Conservation (phyloP, 2,888 invertebrate genomes). For the Rhogogaster chlorosoma region DNA sequence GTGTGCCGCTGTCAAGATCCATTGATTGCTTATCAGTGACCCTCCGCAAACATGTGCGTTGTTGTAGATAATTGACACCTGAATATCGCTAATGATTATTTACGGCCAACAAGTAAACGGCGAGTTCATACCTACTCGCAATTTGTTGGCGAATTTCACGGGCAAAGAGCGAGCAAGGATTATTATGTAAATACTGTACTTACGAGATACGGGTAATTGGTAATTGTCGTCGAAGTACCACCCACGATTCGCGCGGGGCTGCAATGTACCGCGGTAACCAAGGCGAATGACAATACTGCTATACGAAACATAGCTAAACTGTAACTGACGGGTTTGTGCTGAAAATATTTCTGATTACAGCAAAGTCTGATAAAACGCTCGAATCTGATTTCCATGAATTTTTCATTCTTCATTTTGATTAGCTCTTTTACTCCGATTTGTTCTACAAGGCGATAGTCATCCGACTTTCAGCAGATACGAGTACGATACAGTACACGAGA, state of each 20-base stretch:
- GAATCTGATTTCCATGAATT: not conserved
- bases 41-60: slow-evolving; percentile 62
- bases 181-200: not conserved
- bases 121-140: not conserved
- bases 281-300: slow-evolving; percentile 5
- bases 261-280: slow-evolving; percentile 21
- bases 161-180: not conserved
- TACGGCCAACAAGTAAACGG: not conserved
- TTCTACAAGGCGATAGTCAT: not conserved
- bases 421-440: not conserved
- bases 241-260: slow-evolving; percentile 67
- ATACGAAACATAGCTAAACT: slow-evolving; percentile 26
- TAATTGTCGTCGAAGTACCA: slow-evolving; percentile 66
- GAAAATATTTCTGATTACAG: not conserved
- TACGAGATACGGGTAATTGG: slow-evolving; percentile 65
- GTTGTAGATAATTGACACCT: slow-evolving; percentile 64
- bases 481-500: too few species aligned
- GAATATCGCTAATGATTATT: slow-evolving; percentile 45
- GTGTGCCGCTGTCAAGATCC: slow-evolving; percentile 63
- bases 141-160: not conserved
- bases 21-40: slow-evolving; percentile 60
- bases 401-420: slow-evolving; percentile 7
- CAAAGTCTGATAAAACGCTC: not conserved
- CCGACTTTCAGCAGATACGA: not conserved
- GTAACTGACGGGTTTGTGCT: not conserved